These are phyloP conservation scores for Tachyglossus aculeatus DNA, from an alignment of 2,797 vertebrate genomes.

Conservation along the genomic window DNA sequence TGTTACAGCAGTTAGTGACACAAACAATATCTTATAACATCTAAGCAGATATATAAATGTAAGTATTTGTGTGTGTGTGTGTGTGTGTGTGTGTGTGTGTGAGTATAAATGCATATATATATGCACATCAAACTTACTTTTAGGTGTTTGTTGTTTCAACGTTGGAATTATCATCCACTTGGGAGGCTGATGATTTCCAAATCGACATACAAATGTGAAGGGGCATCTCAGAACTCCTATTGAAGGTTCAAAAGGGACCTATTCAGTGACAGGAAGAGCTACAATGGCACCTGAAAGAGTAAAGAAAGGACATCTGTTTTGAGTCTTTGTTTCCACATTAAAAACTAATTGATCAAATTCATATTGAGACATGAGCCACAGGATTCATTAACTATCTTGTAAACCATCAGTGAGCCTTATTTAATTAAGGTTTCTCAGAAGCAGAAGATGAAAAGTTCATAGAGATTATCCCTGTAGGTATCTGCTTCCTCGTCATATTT, in stretches of 20 bases:
- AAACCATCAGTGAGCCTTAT: slow-evolving; percentile 21
- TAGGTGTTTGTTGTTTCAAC: not conserved
- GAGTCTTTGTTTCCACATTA: not conserved
- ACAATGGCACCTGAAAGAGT: too few relatives aligned
- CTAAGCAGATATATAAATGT: not conserved
- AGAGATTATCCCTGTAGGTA: not conserved
- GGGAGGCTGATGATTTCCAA: not conserved
- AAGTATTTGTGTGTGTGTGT: not conserved
- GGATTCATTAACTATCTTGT: slow-evolving; percentile 16
- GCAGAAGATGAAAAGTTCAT: slow-evolving; percentile 22
- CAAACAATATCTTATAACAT: too few relatives aligned
- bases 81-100: not conserved
- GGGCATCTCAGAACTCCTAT: not conserved
- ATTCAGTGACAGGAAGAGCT: not conserved
- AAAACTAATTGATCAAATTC: slow-evolving; percentile 12
- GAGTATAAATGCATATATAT: not conserved
- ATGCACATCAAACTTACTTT: too few relatives aligned
- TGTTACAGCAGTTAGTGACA: too few relatives aligned
- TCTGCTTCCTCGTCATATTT: slow-evolving; percentile 5
- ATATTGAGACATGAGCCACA: slow-evolving; percentile 20
- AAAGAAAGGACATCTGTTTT: too few relatives aligned
- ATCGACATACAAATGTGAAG: not conserved
- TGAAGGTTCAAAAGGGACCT: not conserved
- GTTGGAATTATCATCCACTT: not conserved
- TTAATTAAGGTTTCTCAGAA: slow-evolving; percentile 43